These are phyloP conservation scores for Halocynthia aurantium DNA, from an alignment of 23 tunicate species.

Conservation along the genomic window DNA sequence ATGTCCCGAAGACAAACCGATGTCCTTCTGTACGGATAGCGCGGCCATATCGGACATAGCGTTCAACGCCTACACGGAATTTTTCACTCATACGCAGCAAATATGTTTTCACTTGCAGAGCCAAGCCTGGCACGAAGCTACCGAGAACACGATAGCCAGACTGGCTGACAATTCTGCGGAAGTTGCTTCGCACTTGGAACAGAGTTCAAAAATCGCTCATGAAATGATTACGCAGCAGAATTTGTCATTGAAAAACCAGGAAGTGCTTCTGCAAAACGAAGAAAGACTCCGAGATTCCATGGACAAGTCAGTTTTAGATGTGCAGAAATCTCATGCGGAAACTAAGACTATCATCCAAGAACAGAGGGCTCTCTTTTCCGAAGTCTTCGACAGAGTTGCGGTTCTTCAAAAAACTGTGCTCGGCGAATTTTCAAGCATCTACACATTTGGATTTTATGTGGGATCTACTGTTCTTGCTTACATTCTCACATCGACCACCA, in stretches of 20 bases:
- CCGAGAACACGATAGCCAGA: slow-evolving; percentile 65
- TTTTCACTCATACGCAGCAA: slow-evolving; percentile 85
- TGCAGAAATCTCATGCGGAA: slow-evolving; percentile 65
- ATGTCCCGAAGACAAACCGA: slow-evolving; percentile 35
- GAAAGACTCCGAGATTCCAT: slow-evolving; percentile 46
- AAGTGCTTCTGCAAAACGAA: slow-evolving; percentile 58
- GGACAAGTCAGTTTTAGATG: slow-evolving; percentile 65
- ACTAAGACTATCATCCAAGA: slow-evolving; percentile 67
- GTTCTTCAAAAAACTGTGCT: slow-evolving; percentile 81
- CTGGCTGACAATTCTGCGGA: slow-evolving; percentile 82
- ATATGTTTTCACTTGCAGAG: slow-evolving; percentile 91
- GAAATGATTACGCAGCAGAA: slow-evolving; percentile 73
- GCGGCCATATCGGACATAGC: slow-evolving; percentile 44
- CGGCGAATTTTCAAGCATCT: slow-evolving; percentile 87
- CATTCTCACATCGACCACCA: slow-evolving; percentile 56
- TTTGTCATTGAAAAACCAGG: slow-evolving; percentile 58
- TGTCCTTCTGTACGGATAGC: slow-evolving; percentile 68
- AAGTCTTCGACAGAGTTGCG: slow-evolving; percentile 81
- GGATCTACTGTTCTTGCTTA: slow-evolving; percentile 71
- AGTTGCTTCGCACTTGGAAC: slow-evolving; percentile 46
- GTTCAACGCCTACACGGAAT: slow-evolving; percentile 80
- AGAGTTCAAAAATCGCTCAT: slow-evolving; percentile 47
- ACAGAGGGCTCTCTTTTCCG: slow-evolving; percentile 62
- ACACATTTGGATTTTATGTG: slow-evolving; percentile 75
- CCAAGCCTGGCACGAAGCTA: slow-evolving; percentile 95